A percentile compares a stretch with the other conserved stretches of the same genome.
Conservation (phyloP, 1,140 invertebrate genomes). For the Nixonia krombeini region DNA sequence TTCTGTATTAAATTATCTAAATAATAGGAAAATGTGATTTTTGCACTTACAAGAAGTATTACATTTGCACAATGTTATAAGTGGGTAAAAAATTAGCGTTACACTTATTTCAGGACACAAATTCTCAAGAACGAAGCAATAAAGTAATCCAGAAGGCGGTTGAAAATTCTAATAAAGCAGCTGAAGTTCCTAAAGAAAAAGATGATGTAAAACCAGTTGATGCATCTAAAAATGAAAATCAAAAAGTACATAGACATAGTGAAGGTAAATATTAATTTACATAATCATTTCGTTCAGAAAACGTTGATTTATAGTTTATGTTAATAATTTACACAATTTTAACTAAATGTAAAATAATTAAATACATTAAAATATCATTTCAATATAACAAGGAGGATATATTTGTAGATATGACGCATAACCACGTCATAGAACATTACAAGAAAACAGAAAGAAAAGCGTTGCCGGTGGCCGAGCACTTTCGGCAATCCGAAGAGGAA, state of each 20-base stretch:
- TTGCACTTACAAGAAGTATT: no score
- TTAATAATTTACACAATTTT: no score
- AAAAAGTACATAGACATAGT: conserved; percentile 32
- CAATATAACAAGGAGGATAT: not conserved
- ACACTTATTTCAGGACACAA: conserved; percentile 35
- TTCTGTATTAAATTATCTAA: no score
- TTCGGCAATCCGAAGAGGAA: conserved; percentile 35
- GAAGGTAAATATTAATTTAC: conserved; percentile 23
- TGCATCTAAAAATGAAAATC: conserved; percentile 23
- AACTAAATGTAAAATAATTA: not conserved
- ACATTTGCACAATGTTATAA: no score
- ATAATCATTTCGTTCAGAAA: not conserved
- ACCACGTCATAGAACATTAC: conserved; percentile 48
- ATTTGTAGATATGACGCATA: conserved; percentile 38
- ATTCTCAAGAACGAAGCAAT: conserved; percentile 8
- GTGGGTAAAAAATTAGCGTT: no score
- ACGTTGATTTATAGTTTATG: no score
- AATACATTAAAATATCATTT: not conserved
- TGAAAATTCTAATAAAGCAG: conserved; percentile 16
- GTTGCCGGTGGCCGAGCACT: conserved; percentile 54
- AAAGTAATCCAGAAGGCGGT: conserved; percentile 21
- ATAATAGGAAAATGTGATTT: no score
- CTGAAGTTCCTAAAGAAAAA: conserved; percentile 16
- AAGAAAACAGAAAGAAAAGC: conserved; percentile 52
- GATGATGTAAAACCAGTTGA: conserved; percentile 25